Percentiles rank a stretch among this genome's conserved stretches.
These are phyloP conservation scores for Ciconia boyciana DNA, from an alignment of 2,113 vertebrate genomes.

Conservation along the genomic window DNA sequence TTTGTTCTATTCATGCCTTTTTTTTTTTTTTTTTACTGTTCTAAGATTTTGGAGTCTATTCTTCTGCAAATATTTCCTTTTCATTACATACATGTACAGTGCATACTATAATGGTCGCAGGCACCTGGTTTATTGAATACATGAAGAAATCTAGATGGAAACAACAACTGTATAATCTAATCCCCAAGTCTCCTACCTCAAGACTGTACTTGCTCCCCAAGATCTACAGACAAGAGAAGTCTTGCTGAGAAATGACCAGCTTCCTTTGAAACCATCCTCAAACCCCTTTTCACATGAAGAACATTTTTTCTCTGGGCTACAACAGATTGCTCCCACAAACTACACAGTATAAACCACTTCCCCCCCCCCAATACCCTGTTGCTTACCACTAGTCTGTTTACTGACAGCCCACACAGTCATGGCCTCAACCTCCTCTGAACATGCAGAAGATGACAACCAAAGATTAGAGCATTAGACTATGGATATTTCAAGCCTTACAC, in stretches of 20 bases:
- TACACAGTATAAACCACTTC: not conserved
- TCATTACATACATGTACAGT: not conserved
- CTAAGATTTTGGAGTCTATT: not conserved
- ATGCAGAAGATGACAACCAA: rapidly evolving
- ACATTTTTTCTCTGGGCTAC: not conserved
- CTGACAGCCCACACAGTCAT: rapidly evolving
- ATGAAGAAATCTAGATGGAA: not conserved
- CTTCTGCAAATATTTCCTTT: not conserved
- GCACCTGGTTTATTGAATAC: not conserved
- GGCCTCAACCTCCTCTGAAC: not conserved
- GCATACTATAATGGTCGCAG: not conserved
- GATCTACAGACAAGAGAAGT: not conserved
- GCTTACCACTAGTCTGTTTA: not conserved
- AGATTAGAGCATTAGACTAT: not conserved
- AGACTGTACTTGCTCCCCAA: not conserved
- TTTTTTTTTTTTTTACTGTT: not conserved
- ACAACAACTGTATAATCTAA: not conserved
- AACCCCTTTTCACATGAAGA: not conserved
- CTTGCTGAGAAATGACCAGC: not conserved
- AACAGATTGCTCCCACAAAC: not conserved
- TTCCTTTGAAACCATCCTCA: not conserved
- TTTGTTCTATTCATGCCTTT: not conserved
- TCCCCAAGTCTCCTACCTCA: not conserved
- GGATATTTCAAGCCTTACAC: not conserved
- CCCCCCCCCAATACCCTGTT: not conserved